Base-by-base conservation (phyloP, 2,113 vertebrate genomes). In the Cynocephalus volans region DNA sequence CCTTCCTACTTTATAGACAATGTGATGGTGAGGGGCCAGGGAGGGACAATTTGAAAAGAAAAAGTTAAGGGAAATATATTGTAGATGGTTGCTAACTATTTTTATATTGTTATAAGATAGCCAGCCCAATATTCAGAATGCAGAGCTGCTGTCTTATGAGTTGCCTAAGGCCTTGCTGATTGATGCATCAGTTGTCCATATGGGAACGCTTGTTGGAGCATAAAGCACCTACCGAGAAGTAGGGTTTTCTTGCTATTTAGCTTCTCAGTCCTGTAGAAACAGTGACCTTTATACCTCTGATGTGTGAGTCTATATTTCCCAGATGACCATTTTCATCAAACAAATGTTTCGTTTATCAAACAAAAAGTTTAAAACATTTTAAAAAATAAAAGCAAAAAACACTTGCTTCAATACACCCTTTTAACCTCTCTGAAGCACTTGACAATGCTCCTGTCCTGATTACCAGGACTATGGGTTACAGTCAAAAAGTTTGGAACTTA, bases 401-500 rank as follows among this genome's bases (percentile, higher is more conserved):
- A 41, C 41, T 41, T 41, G 41, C 41, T 41, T 26, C 28, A 1
- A 70, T 58, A 45, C 33, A 73, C 54, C 26, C 54, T 81, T 80
- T 96, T 28, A 77, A 23, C 67, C 18, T 89, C 72, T 69, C 41
- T 85, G 84, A 14, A 95, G 84, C 54, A 72, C 8, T 56, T 24
- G 82, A 45, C n/a, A 45, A 4, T 52, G 64, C 6, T 41, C 41
- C 41, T 41, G 41, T 4, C 41, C 41, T 41, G 41, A 41, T 41
- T 65, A 28, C n/a, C 36, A 52, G 52, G 17, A 54, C 36, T 21
- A 5, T 15, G 15, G 28, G 23, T 26, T 72, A 14, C 8, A 89
- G 33, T 67, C 10, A 58, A 79, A 45, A 81, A 26, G n/a, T 45
- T 12, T 31, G 45, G 84, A 92, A 73, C 31, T 18, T 69, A 36